These are phyloP conservation scores for Digitonthophagus gazella DNA, from an alignment of 2,888 invertebrate genomes.

Conservation along the genomic window DNA sequence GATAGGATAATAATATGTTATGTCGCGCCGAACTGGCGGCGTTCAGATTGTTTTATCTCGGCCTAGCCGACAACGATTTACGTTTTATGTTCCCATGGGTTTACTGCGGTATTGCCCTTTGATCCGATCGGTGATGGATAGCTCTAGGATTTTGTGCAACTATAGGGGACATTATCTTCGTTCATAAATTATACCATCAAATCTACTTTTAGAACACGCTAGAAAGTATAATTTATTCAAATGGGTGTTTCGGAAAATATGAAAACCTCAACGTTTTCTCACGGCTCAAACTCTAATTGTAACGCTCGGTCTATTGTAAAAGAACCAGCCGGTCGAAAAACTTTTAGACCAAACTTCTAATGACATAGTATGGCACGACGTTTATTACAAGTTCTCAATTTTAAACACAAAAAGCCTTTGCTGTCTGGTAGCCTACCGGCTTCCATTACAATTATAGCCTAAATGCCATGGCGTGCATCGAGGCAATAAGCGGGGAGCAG, in stretches of 20 bases:
- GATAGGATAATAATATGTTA: slow-evolving; percentile 48
- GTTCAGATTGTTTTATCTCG: slow-evolving; percentile 44
- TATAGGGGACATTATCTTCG: too few species aligned
- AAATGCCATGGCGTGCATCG: background rate
- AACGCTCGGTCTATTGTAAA: too few species aligned
- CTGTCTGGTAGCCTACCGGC: background rate
- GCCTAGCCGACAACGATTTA: background rate
- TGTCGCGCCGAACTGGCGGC: slow-evolving; percentile 42
- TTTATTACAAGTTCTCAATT: background rate
- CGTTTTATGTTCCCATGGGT: slow-evolving; percentile 1
- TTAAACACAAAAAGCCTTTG: background rate
- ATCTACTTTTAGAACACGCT: too few species aligned
- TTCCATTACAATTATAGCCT: background rate
- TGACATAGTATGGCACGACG: background rate
- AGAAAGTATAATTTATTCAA: too few species aligned
- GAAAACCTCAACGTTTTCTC: too few species aligned
- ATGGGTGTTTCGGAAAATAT: too few species aligned
- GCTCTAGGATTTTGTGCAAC: too few species aligned
- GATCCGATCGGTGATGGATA: background rate
- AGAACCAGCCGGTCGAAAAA: too few species aligned
- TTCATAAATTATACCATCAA: too few species aligned
- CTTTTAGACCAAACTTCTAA: background rate
- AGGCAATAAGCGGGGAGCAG: background rate
- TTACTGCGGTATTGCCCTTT: background rate
- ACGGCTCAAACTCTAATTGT: too few species aligned